Evolutionary conservation across 2,888 invertebrate species (phyloP), one percentile per base, ranked within the genome.

Genomic region (Myopa tessellatipennis): DNA sequence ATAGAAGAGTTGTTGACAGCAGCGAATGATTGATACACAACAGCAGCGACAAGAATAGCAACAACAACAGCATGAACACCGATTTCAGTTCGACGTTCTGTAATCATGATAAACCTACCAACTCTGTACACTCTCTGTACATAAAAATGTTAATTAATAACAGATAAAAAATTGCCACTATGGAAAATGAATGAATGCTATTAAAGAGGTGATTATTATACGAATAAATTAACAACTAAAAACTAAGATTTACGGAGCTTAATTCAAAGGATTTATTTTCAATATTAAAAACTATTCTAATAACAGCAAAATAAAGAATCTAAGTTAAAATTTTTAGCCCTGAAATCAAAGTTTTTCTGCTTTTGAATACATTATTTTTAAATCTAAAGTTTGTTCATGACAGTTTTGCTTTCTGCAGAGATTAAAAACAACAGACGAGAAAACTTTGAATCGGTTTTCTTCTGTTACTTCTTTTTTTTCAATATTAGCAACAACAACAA

Each of bases 1-100:
- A 65, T 65, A 36, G 65, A 8, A 65, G 36, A 52, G 81, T 81
- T 77, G 81, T 80, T 82, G 84, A 82, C 83, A 83, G 82, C 70
- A 40, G 67, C 40, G 16, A 40, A 65, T 65, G 63, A 65, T 65
- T 65, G 63, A 65, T 65, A 65, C 60, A 7, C 60, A 60, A 60
- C 26, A 60, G n/a, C 60, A 60, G n/a, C 60, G 4, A 60, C 26
- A 60, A n/a, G 14, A 60, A 60, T 18, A 16, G 16, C 7, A 18
- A 18, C n/a, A 10, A 18, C n/a, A 63, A 18, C 18, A 18, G 4
- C 16, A 34, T 34, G 58, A 63, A 26, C 26, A 34, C 61, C 10
- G 12, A 63, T 26, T n/a, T 26, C 61, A 61, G 61, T 26, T 10
- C 34, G 10, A 8, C 18, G 10, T 61, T 26, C 18, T 26, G 61